phyloP scores from a whole-genome alignment of 2,888 invertebrate species.

The Microctonus hyperodae region DNA sequence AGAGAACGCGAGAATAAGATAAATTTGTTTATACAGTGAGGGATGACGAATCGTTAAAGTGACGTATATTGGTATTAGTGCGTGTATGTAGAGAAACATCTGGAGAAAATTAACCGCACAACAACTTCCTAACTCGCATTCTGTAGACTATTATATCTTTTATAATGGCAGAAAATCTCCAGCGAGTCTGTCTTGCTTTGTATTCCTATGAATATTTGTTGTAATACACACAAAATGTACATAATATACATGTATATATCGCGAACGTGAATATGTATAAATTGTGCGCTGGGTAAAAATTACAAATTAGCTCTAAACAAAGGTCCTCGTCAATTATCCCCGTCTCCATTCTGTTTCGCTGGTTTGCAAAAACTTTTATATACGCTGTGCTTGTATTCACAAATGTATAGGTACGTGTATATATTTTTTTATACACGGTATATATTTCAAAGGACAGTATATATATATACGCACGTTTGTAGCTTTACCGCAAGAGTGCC shows the following conservation, averaged over 20 bases:
- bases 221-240: neutral
- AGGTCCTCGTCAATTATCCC: slow-evolving; percentile 28
- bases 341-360: slow-evolving; percentile 18
- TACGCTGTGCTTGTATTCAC: neutral
- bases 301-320: slow-evolving; percentile 23
- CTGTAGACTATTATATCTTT: slow-evolving; percentile 17
- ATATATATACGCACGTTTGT: neutral
- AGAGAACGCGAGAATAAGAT: neutral
- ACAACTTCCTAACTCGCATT: slow-evolving; percentile 27
- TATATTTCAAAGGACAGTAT: neutral
- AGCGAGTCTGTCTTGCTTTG: neutral
- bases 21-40: neutral
- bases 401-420: neutral
- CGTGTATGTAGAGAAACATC: slow-evolving; percentile 30
- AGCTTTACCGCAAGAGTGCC: too few species aligned
- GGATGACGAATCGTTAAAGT: neutral
- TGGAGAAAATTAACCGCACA: slow-evolving; percentile 39
- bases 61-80: slow-evolving; percentile 24
- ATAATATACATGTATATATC: neutral
- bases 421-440: neutral
- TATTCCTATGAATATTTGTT: neutral
- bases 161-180: neutral
- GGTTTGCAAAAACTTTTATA: slow-evolving; percentile 6
- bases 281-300: slow-evolving; percentile 12
- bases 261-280: neutral